Percentiles rank a stretch among this genome's conserved stretches.
These are phyloP conservation scores for Dreissena rostriformis DNA, from an alignment of 1,140 invertebrate species.

Conservation along the genomic window DNA sequence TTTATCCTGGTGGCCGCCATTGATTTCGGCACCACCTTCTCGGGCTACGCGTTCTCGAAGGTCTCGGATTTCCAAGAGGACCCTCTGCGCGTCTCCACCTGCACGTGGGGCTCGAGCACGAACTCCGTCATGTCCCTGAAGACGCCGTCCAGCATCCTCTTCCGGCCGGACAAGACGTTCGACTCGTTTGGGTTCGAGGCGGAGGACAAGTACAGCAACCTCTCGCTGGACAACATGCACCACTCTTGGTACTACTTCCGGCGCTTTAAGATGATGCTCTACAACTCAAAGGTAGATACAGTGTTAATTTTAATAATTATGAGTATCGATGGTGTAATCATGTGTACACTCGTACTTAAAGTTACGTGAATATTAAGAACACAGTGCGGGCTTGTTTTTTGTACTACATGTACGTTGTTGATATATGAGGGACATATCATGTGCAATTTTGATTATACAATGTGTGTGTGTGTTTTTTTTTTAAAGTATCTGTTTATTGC, in stretches of 20 bases:
- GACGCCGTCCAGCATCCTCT: conserved; percentile 83
- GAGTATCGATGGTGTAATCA: neutral
- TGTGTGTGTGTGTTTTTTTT: too few species aligned
- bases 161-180: conserved; percentile 83
- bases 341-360: neutral
- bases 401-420: neutral
- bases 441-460: neutral
- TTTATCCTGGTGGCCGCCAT: conserved; percentile 83
- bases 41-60: conserved; percentile 84
- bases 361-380: neutral
- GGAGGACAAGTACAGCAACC: conserved; percentile 83
- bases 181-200: conserved; percentile 84
- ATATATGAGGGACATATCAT: neutral
- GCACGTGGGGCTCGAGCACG: conserved; percentile 83
- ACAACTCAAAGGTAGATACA: conserved; percentile 82
- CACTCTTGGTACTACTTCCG: conserved; percentile 84
- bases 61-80: conserved; percentile 81
- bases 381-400: neutral
- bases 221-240: conserved; percentile 81
- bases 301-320: neutral
- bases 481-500: too few species aligned
- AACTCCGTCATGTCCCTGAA: conserved; percentile 84
- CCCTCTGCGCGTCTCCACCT: conserved; percentile 81
- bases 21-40: conserved; percentile 85
- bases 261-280: conserved; percentile 85